Conservation (phyloP, 2,888 invertebrate species). For the Dryadula phaetusa region DNA sequence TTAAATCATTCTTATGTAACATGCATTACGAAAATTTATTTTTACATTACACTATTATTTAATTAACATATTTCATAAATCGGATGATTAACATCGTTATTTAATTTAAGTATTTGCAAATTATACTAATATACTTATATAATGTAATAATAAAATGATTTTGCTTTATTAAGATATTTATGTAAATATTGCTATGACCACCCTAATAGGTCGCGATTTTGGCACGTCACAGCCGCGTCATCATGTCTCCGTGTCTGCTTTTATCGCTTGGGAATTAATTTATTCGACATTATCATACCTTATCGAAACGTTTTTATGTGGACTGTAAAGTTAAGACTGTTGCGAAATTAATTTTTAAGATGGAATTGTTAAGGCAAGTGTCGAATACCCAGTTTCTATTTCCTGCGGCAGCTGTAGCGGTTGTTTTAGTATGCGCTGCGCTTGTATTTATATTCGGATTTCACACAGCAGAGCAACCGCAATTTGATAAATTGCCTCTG, state of each 20-base stretch:
- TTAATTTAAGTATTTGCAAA: neutral
- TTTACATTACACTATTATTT: too few species aligned
- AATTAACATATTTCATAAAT: too few species aligned
- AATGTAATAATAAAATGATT: neutral
- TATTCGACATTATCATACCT: constrained; percentile 78
- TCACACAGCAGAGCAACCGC: constrained; percentile 91
- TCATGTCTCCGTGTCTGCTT: constrained; percentile 85
- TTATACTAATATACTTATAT: too few species aligned
- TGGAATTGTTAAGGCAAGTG: constrained; percentile 86
- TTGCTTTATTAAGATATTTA: constrained; percentile 4
- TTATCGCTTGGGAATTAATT: constrained; percentile 82
- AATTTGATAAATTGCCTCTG: constrained; percentile 88
- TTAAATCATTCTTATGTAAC: too few species aligned
- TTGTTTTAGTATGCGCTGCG: constrained; percentile 89
- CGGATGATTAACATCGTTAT: too few species aligned
- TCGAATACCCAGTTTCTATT: constrained; percentile 83
- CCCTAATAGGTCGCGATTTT: constrained; percentile 60
- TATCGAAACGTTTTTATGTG: constrained; percentile 78
- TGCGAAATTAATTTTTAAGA: constrained; percentile 68
- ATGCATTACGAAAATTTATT: too few species aligned
- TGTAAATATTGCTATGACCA: constrained; percentile 32
- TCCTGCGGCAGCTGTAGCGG: constrained; percentile 84
- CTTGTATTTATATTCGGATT: constrained; percentile 92
- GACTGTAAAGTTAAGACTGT: constrained; percentile 66
- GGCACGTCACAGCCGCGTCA: constrained; percentile 89